These are phyloP conservation scores for Mythimna impura DNA, from an alignment of 2,888 invertebrate genomes.

Conservation along the genomic window DNA sequence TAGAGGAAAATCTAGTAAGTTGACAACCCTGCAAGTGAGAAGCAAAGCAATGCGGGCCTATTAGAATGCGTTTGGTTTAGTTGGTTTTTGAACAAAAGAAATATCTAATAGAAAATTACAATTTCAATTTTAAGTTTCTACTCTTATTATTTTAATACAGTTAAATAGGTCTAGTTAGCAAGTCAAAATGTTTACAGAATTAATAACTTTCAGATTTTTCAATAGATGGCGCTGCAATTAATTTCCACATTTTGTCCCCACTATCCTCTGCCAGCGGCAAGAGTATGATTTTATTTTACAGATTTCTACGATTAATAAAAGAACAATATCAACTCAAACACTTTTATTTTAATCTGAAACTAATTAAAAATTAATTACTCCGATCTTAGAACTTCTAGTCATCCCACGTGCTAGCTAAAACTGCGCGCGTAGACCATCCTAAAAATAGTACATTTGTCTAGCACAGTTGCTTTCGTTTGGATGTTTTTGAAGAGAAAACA, in stretches of 20 bases:
- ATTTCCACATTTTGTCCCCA: slow-evolving; percentile 36
- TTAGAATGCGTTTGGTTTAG: slow-evolving; percentile 30
- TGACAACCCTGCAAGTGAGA: not conserved
- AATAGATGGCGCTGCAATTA: slow-evolving; percentile 54
- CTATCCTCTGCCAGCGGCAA: slow-evolving; percentile 8
- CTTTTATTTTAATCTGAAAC: slow-evolving; percentile 16
- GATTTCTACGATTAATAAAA: slow-evolving; percentile 45
- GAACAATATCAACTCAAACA: slow-evolving; percentile 23
- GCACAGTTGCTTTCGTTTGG: slow-evolving; percentile 46
- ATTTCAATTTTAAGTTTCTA: not conserved
- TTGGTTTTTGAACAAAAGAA: not conserved
- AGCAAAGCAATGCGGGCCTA: slow-evolving; percentile 44
- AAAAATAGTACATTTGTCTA: slow-evolving; percentile 72
- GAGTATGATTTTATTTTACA: slow-evolving; percentile 59
- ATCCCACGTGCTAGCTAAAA: slow-evolving; percentile 61
- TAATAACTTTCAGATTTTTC: not conserved
- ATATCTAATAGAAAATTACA: not conserved
- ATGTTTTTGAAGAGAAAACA: slow-evolving; percentile 68
- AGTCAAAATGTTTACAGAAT: not conserved
- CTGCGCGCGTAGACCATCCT: slow-evolving; percentile 57
- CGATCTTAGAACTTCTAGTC: slow-evolving; percentile 30
- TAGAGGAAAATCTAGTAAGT: no score
- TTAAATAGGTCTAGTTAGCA: accelerated
- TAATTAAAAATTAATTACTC: slow-evolving; percentile 27
- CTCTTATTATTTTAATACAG: not conserved